Evolutionary conservation across 2,888 invertebrate genomes (phyloP), one percentile per base, ranked within the genome.

Genomic region (Stictocephala bisonia): DNA sequence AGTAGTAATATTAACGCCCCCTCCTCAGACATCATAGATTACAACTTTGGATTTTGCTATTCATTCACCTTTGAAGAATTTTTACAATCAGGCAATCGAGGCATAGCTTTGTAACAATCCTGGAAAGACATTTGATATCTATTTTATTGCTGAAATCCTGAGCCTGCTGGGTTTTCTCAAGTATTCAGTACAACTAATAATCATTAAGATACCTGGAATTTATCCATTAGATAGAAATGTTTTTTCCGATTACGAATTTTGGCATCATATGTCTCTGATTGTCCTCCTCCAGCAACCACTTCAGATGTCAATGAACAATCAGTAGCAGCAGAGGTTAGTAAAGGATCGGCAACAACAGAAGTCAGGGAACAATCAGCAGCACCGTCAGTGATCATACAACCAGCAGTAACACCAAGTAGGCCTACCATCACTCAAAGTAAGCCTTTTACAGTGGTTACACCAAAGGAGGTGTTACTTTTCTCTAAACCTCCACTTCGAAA

Each of bases 21-120:
- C 82, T 22, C 82, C 83, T 18, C 83, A 85, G 78, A 82, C 81
- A 69, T 81, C 82, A 83, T 73, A 83, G 82, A 75, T 70, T 84
- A 31, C 84, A 85, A 74, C 84, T 7, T 77, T 82, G 58, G 81
- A 81, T 76, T 64, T 79, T 66, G 68, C 78, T 22, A 74, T 81
- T 79, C 78, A 9, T 80, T 80, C 1, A 67, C 67, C 27, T 67
- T 72, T 27, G 31, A 35, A 4, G 51, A 26, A 41, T 74, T 72
- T 41, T 66, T 66, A 18, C 74, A 74, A 64, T n/a, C n/a, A n/a
- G n/a, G 51, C 20, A 60, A 27, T 74, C 22, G 2, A 50, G 20
- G 18, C 48, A 44, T 72, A 56, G 71, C 66, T 64, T 26, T 3
- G 51, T 51, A 72, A 74, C n/a, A 72, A 74, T 31, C 72, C 58